Evolutionary conservation across 92 coral and sea anemone species (phyloP).

Genomic region (Porites cylindrica): DNA sequence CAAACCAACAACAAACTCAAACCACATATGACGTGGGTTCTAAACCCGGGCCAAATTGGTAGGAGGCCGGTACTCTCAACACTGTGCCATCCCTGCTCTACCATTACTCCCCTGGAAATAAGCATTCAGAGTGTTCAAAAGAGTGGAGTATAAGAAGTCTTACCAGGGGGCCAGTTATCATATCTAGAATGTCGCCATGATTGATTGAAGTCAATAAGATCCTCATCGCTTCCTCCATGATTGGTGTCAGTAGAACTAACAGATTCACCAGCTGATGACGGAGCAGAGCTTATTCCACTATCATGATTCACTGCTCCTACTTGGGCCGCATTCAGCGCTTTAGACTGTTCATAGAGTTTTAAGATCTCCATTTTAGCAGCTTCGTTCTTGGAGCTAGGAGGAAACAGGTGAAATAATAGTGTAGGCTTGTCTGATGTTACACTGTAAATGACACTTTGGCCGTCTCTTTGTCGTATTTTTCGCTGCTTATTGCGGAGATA

Average conservation of each 20-base stretch:
- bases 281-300: slow-evolving; percentile 94
- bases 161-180: slow-evolving; percentile 54
- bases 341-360: slow-evolving; percentile 76
- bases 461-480: too few species aligned
- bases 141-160: neutral
- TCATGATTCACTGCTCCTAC: slow-evolving; percentile 75
- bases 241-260: slow-evolving; percentile 96
- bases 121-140: too few species aligned
- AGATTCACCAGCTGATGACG: slow-evolving; percentile 93
- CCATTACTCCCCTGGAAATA: too few species aligned
- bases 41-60: too few species aligned
- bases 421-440: neutral
- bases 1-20: too few species aligned
- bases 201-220: slow-evolving; percentile 79
- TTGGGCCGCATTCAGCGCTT: slow-evolving; percentile 56
- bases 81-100: too few species aligned
- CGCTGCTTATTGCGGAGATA: too few species aligned
- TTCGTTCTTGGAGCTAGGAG: slow-evolving; percentile 59
- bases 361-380: slow-evolving; percentile 68
- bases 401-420: neutral
- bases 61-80: too few species aligned
- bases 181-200: slow-evolving; percentile 43
- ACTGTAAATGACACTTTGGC: neutral
- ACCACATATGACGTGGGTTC: too few species aligned
- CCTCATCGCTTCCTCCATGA: slow-evolving; percentile 95